Evolutionary conservation across 2,113 vertebrate genomes (phyloP).

Genomic region (Chionis minor): DNA sequence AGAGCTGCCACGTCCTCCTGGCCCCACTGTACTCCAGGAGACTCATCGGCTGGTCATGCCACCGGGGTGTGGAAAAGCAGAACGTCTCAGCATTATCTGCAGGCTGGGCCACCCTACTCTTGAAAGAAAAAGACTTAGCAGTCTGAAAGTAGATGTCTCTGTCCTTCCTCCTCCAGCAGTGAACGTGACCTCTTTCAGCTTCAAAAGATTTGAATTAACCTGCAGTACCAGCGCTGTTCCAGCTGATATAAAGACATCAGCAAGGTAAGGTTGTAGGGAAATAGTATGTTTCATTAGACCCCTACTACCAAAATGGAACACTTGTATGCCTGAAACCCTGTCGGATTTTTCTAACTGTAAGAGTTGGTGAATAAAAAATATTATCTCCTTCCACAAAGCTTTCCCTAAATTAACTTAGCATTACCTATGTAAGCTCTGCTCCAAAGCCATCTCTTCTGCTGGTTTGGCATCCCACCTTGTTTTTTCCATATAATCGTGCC

Average conservation of each 20-base stretch:
- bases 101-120: not conserved
- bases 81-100: rapidly evolving
- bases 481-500: not conserved
- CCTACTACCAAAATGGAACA: not conserved
- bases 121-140: not conserved
- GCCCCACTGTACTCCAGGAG: rapidly evolving
- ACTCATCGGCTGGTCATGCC: not conserved
- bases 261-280: not conserved
- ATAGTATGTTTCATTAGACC: not conserved
- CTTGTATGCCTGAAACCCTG: not conserved
- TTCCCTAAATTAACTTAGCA: not conserved
- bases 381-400: not conserved
- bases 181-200: not conserved
- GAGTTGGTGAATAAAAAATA: not conserved
- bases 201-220: not conserved
- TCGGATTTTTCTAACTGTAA: not conserved
- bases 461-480: not conserved
- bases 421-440: not conserved
- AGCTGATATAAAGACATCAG: not conserved
- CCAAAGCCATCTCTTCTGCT: not conserved
- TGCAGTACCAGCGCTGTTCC: not conserved
- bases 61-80: not conserved
- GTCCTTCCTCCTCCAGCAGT: not conserved
- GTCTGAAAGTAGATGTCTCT: not conserved
- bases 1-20: not conserved